Evolutionary conservation across 1,140 invertebrate genomes (phyloP).

Genomic region (Rhagoletis pomonella): DNA sequence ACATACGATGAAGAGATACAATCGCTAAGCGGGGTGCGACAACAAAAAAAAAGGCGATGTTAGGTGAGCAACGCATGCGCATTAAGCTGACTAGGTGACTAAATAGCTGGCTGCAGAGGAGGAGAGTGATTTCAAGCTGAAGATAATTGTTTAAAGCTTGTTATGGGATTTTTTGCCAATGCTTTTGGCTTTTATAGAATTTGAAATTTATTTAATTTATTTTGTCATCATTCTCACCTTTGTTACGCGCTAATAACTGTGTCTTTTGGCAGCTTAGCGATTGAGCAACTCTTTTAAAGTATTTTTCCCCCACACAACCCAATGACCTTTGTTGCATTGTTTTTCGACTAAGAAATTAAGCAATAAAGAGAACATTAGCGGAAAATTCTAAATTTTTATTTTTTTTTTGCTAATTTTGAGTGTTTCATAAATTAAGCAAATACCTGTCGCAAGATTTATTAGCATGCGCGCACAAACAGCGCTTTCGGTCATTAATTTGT

Average conservation of each 20-base stretch:
- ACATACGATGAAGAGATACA: not conserved
- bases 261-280: not conserved
- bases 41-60: not conserved
- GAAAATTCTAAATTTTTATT: not conserved
- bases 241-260: constrained; percentile 8
- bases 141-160: not conserved
- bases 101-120: not conserved
- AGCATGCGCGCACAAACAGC: not conserved
- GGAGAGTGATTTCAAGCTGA: not conserved
- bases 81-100: not conserved
- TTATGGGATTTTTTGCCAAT: not conserved
- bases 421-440: not conserved
- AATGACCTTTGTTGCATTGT: constrained; percentile 45
- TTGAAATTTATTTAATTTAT: not conserved
- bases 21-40: not conserved
- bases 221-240: constrained; percentile 2
- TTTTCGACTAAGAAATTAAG: not conserved
- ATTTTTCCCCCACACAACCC: not conserved
- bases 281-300: not conserved
- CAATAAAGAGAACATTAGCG: not conserved
- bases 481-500: not conserved
- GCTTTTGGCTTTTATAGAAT: not conserved
- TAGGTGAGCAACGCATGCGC: too few species aligned
- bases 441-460: not conserved
- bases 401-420: not conserved